Base-by-base conservation (phyloP, 2,888 invertebrate genomes). In the Noctua fimbriata region DNA sequence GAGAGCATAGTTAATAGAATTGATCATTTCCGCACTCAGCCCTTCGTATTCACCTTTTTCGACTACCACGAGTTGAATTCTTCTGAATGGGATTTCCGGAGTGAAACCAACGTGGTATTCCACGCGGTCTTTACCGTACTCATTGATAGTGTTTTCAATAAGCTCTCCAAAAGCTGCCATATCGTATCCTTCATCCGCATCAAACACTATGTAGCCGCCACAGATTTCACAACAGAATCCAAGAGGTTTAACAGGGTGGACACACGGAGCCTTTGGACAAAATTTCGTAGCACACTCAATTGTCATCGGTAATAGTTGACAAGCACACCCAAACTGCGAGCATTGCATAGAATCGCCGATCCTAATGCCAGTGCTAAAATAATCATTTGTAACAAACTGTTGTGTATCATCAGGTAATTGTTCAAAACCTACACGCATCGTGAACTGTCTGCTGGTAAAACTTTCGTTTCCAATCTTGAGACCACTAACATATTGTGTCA, bases 141-240 rank as follows among this genome's bases (percentile, higher is more conserved):
- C 89, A 41, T 89, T 85, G 4, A 94, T 87, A 7, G 88, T 89
- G 78, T 90, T 87, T 2, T 92, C 91, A 2, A 96, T 94, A 0
- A 93, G 89, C 67, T 94, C 91, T 69, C 91, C 91, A 55, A 96
- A 95, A 0, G 83, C 78, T 52, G 88, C 88, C 81, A 94, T 92
- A 66, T 94, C 93, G 69, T 96, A 96, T 55, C 89, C 92, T 79
- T 93, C 90, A 69, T 93, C 92, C 1, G 94, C 84, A 66, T 94
- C 89, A 73, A 96, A 94, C 0, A 90, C 80, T 28, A 96, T 84
- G 21, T 90, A 91, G 6, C 96, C 96, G 0, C 96, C 96, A 73
- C 96, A 96, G 69, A 96, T 93, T 74, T 94, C 93, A 74, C 96
- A 96, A 82, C 96, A 96, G 85, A 95, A 95, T 1, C 96, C 96